Evolutionary conservation across 2,113 vertebrate species (phyloP).

Genomic region (Hepsetus odoe): DNA sequence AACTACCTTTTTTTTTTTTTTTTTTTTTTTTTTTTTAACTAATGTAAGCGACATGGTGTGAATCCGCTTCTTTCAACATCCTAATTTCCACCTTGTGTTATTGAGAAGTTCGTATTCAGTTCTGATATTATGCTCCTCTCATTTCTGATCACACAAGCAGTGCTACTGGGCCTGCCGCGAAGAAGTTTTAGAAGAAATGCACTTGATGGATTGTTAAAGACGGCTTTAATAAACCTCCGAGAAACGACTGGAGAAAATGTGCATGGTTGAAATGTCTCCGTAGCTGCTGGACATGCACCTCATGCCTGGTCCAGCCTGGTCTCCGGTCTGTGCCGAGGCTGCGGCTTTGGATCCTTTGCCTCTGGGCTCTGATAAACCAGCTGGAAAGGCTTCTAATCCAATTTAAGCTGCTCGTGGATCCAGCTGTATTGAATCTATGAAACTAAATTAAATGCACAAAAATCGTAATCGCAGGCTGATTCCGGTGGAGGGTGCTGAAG

Average conservation of each 20-base stretch:
- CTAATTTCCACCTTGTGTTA: too few relatives aligned
- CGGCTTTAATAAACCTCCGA: too few relatives aligned
- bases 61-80: too few relatives aligned
- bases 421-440: constrained; percentile 34
- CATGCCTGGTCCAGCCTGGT: neutral
- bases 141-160: too few relatives aligned
- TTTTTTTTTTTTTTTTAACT: too few relatives aligned
- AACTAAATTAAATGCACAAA: neutral
- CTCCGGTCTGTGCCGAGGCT: neutral
- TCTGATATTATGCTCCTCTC: too few relatives aligned
- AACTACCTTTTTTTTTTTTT: too few relatives aligned
- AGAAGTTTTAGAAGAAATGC: too few relatives aligned
- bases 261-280: neutral
- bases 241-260: neutral
- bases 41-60: too few relatives aligned
- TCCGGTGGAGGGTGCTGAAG: neutral
- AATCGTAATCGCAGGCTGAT: constrained; percentile 28
- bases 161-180: too few relatives aligned
- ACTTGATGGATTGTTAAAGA: too few relatives aligned
- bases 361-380: constrained; percentile 35
- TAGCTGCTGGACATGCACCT: constrained; percentile 3
- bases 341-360: constrained; percentile 27
- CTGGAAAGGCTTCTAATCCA: constrained; percentile 46
- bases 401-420: constrained; percentile 46
- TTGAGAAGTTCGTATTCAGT: too few relatives aligned